Conservation (phyloP, 2,888 invertebrate species). For the Drosophila suboccidentalis region DNA sequence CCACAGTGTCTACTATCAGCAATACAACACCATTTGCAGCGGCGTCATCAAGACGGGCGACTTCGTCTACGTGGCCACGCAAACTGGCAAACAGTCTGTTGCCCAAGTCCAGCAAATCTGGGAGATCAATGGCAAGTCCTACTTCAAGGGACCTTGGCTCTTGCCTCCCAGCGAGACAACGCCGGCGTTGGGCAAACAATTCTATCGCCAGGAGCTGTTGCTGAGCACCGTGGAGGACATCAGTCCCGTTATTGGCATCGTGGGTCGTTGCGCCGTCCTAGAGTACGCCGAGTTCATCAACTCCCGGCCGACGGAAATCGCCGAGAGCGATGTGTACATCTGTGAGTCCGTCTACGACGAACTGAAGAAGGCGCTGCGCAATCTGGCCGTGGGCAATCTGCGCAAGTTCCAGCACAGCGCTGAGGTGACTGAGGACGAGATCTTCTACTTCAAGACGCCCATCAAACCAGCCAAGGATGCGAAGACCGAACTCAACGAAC, state of each 20-base stretch:
- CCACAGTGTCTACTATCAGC: constrained; percentile 95
- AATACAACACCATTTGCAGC: constrained; percentile 93
- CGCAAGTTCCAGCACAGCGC: constrained; percentile 93
- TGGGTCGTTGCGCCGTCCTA: constrained; percentile 96
- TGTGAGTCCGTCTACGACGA: constrained; percentile 97
- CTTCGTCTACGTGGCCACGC: constrained; percentile 97
- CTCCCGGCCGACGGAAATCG: constrained; percentile 96
- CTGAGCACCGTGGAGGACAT: constrained; percentile 96
- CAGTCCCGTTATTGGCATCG: constrained; percentile 95
- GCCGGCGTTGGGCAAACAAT: constrained; percentile 91
- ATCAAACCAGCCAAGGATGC: constrained; percentile 87
- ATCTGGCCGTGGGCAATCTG: constrained; percentile 89
- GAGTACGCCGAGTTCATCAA: constrained; percentile 95
- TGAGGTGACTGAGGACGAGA: constrained; percentile 96
- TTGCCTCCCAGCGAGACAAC: constrained; percentile 95
- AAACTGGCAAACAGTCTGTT: constrained; percentile 95
- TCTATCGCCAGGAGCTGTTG: constrained; percentile 97
- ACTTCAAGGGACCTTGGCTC: constrained; percentile 97
- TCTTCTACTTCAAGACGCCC: constrained; percentile 91
- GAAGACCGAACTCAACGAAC: constrained; percentile 77
- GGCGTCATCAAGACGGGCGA: constrained; percentile 96
- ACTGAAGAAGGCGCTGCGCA: constrained; percentile 91
- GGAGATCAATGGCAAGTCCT: constrained; percentile 96
- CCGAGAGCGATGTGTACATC: constrained; percentile 96
- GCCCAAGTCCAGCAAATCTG: constrained; percentile 97